phyloP scores from a whole-genome alignment of 2,113 vertebrate genomes.

The Pycnonotus jocosus region DNA sequence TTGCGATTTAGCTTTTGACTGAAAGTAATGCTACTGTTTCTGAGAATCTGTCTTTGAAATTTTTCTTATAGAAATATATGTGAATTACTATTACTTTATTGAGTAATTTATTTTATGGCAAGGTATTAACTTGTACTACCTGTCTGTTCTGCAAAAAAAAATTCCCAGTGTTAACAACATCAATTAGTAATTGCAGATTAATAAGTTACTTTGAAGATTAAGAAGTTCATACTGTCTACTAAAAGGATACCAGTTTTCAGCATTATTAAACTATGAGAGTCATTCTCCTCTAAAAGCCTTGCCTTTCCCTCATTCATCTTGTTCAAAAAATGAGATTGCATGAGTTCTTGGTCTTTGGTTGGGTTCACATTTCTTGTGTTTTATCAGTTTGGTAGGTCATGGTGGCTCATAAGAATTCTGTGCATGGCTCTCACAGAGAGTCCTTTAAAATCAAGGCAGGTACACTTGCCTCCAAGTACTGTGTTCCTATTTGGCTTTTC shows the following conservation, averaged over 20 bases:
- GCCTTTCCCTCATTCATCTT: not conserved
- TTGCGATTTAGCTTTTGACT: not conserved
- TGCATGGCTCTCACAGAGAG: not conserved
- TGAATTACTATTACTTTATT: not conserved
- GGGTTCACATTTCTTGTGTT: not conserved
- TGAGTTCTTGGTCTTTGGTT: not conserved
- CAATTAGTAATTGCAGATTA: not conserved
- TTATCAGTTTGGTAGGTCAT: not conserved
- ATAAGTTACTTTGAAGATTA: not conserved
- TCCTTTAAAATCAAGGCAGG: not conserved
- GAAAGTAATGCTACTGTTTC: not conserved
- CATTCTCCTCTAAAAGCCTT: not conserved
- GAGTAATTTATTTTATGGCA: not conserved
- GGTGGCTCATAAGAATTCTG: not conserved
- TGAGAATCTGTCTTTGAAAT: not conserved
- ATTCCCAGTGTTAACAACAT: not conserved
- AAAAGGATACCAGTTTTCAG: not conserved
- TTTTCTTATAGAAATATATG: not conserved
- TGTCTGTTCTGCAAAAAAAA: not conserved
- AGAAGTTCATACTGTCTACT: not conserved
- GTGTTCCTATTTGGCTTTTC: not conserved
- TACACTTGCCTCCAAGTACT: not conserved
- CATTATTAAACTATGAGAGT: not conserved
- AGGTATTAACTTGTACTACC: not conserved
- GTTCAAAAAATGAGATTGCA: not conserved